phyloP scores from a whole-genome alignment of 37 sponge, comb jelly and placozoan genomes.

The Oopsacas minuta region DNA sequence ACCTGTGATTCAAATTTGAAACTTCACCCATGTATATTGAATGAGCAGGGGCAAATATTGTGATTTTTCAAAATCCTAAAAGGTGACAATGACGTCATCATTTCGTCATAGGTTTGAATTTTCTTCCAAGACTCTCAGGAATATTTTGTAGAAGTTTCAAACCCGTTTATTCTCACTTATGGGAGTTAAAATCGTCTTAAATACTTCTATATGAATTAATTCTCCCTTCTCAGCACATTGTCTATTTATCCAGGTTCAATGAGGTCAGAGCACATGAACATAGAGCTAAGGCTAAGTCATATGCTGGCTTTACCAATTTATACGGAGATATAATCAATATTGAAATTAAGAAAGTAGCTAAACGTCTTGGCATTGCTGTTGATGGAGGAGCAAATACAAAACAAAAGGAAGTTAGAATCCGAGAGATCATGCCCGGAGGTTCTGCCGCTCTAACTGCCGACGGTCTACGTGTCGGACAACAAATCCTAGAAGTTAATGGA shows the following conservation, averaged over 20 bases:
- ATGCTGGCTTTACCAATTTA: slow-evolving; percentile 45
- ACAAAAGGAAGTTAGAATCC: slow-evolving; percentile 50
- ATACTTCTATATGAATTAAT: too few species aligned
- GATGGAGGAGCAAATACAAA: slow-evolving; percentile 76
- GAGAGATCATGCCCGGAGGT: slow-evolving; percentile 61
- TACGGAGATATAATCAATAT: slow-evolving; percentile 42
- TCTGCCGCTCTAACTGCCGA: slow-evolving; percentile 41
- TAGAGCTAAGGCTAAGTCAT: slow-evolving; percentile 22
- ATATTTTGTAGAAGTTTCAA: too few species aligned
- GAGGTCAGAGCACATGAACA: neutral
- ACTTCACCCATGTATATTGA: too few species aligned
- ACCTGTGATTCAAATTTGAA: too few species aligned
- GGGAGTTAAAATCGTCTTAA: too few species aligned
- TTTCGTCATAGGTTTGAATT: too few species aligned
- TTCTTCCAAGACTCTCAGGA: too few species aligned
- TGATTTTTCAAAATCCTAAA: too few species aligned
- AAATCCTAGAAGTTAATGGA: slow-evolving; percentile 51
- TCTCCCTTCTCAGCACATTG: too few species aligned
- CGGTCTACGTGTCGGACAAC: slow-evolving; percentile 57
- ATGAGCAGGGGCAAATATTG: too few species aligned
- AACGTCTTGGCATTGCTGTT: slow-evolving; percentile 71
- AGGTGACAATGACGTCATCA: too few species aligned
- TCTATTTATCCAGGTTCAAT: neutral
- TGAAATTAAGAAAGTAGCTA: slow-evolving; percentile 42
- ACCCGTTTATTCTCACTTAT: too few species aligned